Evolutionary conservation across 2,888 invertebrate genomes (phyloP).

Genomic region (Hermaeophaga mercurialis): DNA sequence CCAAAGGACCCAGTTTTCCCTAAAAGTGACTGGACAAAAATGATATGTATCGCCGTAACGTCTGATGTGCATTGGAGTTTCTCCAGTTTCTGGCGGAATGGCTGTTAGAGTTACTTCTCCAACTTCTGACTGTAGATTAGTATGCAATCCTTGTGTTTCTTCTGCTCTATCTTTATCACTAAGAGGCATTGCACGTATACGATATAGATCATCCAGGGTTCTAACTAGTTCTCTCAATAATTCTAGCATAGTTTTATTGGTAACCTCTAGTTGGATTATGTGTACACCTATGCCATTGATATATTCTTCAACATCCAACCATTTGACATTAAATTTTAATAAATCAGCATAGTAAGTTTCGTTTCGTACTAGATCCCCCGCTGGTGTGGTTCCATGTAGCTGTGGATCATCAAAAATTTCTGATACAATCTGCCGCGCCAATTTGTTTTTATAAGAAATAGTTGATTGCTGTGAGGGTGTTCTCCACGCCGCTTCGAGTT

Average conservation of each 20-base stretch:
- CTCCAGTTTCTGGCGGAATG: neutral
- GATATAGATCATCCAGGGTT: conserved; percentile 50
- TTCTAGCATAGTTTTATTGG: conserved; percentile 44
- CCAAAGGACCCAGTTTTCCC: conserved; percentile 62
- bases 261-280: conserved; percentile 44
- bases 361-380: conserved; percentile 6
- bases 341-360: conserved; percentile 39
- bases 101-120: conserved; percentile 43
- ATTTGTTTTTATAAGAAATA: conserved; percentile 22
- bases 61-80: too few species aligned
- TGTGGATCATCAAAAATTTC: conserved; percentile 36
- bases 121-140: conserved; percentile 55
- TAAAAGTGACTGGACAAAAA: conserved; percentile 67
- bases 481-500: conserved; percentile 46
- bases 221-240: conserved; percentile 48
- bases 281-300: conserved; percentile 40
- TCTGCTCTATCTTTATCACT: conserved; percentile 59
- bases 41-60: conserved; percentile 63
- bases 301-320: conserved; percentile 41
- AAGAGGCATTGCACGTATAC: conserved; percentile 57
- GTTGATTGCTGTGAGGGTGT: conserved; percentile 39
- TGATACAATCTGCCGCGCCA: conserved; percentile 34
- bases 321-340: conserved; percentile 39
- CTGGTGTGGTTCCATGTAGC: neutral
- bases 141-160: conserved; percentile 57